Evolutionary conservation across 2,888 invertebrate species (phyloP).

Genomic region (Lobophora halterata): DNA sequence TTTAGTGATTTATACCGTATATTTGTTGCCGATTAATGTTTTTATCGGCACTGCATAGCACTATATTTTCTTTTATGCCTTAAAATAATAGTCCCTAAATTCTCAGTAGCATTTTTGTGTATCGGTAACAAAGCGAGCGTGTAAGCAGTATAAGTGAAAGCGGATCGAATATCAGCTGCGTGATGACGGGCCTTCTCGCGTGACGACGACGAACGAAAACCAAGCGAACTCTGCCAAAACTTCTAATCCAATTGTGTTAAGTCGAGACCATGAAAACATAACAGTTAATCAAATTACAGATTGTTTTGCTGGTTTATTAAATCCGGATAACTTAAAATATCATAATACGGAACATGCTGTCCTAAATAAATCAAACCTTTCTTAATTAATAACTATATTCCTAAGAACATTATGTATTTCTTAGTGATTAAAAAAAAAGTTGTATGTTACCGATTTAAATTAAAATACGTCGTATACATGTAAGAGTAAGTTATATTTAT

Average conservation of each 20-base stretch:
- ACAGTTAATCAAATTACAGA: constrained; percentile 51
- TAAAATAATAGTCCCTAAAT: not conserved
- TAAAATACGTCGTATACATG: constrained; percentile 23
- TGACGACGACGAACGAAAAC: constrained; percentile 53
- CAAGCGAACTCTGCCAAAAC: constrained; percentile 60
- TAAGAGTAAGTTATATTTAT: no score
- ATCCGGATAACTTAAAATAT: constrained; percentile 14
- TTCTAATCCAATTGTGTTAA: constrained; percentile 62
- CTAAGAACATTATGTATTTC: no score
- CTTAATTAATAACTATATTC: no score
- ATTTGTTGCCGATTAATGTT: no score
- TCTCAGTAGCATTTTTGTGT: constrained; percentile 13
- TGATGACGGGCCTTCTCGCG: constrained; percentile 41
- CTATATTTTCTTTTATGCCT: no score
- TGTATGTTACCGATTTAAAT: constrained; percentile 6
- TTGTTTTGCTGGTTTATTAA: constrained; percentile 20
- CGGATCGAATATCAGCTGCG: constrained; percentile 44
- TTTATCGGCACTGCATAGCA: no score
- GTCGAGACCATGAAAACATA: constrained; percentile 43
- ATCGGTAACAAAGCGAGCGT: constrained; percentile 17
- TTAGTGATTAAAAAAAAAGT: no score
- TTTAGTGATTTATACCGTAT: no score
- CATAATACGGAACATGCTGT: not conserved
- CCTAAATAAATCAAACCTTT: no score
- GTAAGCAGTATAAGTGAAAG: constrained; percentile 42